Conservation (phyloP, 2,888 invertebrate genomes). For the Argyresthia albistria region DNA sequence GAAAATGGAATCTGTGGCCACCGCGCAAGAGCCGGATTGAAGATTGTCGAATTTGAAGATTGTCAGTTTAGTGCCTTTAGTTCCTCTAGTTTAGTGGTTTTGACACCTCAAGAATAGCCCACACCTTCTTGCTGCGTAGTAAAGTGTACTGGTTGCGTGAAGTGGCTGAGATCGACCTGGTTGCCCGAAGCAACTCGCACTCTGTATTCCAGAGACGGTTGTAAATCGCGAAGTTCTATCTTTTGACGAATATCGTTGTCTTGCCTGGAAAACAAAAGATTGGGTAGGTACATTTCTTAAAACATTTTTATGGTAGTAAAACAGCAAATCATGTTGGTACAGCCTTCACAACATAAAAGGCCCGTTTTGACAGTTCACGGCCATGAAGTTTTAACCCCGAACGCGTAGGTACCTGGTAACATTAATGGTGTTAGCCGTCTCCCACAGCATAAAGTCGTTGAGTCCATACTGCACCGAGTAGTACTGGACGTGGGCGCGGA, state of each 20-base stretch:
- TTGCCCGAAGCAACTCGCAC: conserved; percentile 56
- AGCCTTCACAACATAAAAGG: too few species aligned
- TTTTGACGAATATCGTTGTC: conserved; percentile 45
- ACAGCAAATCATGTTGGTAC: too few species aligned
- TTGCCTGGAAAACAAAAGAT: conserved; percentile 30
- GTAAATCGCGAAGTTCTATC: conserved; percentile 46
- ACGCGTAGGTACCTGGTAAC: conserved; percentile 43
- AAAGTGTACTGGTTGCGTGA: conserved; percentile 52
- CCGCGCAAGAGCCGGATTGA: too few species aligned
- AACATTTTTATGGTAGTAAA: too few species aligned
- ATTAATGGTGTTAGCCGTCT: conserved; percentile 47
- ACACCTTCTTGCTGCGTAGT: conserved; percentile 65
- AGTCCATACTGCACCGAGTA: conserved; percentile 54
- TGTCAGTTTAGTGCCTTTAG: too few species aligned
- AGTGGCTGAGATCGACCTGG: conserved; percentile 55
- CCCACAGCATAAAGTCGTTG: conserved; percentile 51
- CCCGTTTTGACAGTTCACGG: too few species aligned
- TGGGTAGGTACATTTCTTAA: too few species aligned
- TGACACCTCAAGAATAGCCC: too few species aligned
- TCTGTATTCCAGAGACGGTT: conserved; percentile 53
- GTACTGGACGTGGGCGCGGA: conserved; percentile 48
- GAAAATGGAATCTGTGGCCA: too few species aligned
- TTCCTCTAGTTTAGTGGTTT: too few species aligned
- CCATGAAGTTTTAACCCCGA: too few species aligned
- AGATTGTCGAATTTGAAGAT: too few species aligned